Percentiles rank a stretch among this genome's conserved stretches.
phyloP scores from a whole-genome alignment of 2,888 invertebrate species.

The Aproaerema taeniolella region DNA sequence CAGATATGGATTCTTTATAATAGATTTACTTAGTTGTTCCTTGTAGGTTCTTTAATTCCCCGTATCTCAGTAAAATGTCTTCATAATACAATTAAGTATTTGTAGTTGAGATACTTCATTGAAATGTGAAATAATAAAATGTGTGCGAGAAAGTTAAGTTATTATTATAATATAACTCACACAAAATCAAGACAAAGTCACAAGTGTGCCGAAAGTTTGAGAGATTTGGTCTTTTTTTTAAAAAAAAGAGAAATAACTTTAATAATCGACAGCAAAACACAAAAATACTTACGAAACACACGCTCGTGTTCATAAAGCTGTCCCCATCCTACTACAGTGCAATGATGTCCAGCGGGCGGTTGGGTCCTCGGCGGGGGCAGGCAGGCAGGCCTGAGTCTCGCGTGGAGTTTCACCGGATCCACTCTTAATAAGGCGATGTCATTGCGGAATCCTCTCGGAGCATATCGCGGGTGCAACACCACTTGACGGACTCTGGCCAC shows the following conservation, averaged over 20 bases:
- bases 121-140: too few relatives aligned
- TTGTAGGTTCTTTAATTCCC: too few relatives aligned
- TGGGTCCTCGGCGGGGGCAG: conserved; percentile 77
- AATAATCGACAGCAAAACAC: neutral
- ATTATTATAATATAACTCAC: too few relatives aligned
- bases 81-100: too few relatives aligned
- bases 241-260: neutral
- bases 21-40: too few relatives aligned
- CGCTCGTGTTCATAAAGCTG: conserved; percentile 87
- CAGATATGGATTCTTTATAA: too few relatives aligned
- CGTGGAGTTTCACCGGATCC: conserved; percentile 75
- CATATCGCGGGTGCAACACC: conserved; percentile 84
- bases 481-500: conserved; percentile 80
- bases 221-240: too few relatives aligned
- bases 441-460: conserved; percentile 86
- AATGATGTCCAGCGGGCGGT: conserved; percentile 80
- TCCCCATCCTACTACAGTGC: conserved; percentile 90
- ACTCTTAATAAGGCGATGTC: conserved; percentile 85
- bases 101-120: too few relatives aligned
- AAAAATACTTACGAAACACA: conserved; percentile 84
- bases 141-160: too few relatives aligned
- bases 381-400: conserved; percentile 63
- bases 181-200: too few relatives aligned
- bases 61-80: too few relatives aligned
- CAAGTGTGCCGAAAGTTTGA: too few relatives aligned